Evolutionary conservation across 2,113 vertebrate genomes (phyloP).

Genomic region (Laticauda colubrina): DNA sequence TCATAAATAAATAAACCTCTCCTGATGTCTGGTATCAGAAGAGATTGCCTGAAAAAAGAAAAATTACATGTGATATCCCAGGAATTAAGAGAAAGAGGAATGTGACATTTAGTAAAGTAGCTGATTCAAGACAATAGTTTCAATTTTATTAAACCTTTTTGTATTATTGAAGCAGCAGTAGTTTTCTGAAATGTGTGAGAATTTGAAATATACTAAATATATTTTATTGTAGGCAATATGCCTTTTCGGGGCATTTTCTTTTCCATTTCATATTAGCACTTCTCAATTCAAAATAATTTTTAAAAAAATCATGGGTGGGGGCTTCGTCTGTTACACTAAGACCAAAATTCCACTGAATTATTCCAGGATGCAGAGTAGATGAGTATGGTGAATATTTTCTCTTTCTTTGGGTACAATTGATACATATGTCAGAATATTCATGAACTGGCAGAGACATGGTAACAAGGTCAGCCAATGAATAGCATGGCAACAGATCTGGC

Average conservation of each 20-base stretch:
- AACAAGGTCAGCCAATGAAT: no score
- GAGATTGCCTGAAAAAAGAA: background rate
- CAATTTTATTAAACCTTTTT: background rate
- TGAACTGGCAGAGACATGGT: no score
- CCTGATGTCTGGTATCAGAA: background rate
- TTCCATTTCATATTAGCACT: no score
- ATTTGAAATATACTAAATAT: background rate
- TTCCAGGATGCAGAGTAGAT: background rate
- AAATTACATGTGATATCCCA: background rate
- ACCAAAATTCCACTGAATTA: background rate
- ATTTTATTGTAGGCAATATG: background rate
- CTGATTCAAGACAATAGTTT: background rate
- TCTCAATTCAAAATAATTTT: background rate
- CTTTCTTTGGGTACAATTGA: background rate
- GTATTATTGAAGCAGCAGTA: background rate
- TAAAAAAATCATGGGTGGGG: background rate
- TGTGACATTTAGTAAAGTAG: background rate
- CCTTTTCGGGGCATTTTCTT: background rate
- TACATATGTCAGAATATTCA: background rate
- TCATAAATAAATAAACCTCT: background rate
- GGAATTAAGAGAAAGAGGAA: background rate
- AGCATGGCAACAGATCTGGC: no score
- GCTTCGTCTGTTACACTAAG: background rate
- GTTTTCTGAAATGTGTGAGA: background rate
- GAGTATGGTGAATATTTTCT: background rate